Conservation (phyloP, 1,140 invertebrate genomes). For the Batillaria attramentaria region DNA sequence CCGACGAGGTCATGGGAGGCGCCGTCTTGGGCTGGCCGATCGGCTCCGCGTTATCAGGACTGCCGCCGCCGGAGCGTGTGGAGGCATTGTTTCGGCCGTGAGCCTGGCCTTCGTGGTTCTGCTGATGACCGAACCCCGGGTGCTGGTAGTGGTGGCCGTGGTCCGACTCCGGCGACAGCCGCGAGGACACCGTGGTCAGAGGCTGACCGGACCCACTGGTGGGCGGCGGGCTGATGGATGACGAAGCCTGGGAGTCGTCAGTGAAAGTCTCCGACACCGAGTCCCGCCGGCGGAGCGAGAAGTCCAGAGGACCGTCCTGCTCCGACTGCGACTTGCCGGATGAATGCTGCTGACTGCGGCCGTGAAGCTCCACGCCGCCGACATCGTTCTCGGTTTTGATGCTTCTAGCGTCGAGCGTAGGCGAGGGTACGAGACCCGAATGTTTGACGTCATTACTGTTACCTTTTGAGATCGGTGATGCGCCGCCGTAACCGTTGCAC, state of each 20-base stretch:
- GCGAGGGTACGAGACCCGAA: too few species aligned
- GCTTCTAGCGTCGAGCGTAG: too few species aligned
- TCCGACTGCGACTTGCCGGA: background rate
- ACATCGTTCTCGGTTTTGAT: background rate
- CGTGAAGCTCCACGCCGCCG: background rate
- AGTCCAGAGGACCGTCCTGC: slow-evolving; percentile 52
- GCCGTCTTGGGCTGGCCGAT: slow-evolving; percentile 1
- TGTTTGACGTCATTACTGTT: background rate
- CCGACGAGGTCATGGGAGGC: background rate
- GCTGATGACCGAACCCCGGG: background rate
- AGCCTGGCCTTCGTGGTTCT: background rate
- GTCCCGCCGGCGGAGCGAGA: slow-evolving; percentile 43
- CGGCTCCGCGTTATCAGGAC: background rate
- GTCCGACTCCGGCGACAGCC: background rate
- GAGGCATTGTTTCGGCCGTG: background rate
- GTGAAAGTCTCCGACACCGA: slow-evolving; percentile 39
- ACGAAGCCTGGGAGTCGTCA: slow-evolving; percentile 39
- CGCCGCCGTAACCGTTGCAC: background rate
- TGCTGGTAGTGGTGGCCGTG: background rate
- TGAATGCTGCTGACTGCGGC: background rate
- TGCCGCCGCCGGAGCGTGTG: too few species aligned
- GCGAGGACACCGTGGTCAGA: background rate
- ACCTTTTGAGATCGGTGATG: background rate
- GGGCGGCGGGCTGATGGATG: slow-evolving; percentile 28
- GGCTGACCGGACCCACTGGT: background rate